Evolutionary conservation across 2,888 invertebrate species (phyloP).

Genomic region (Camptogramma bilineatum): DNA sequence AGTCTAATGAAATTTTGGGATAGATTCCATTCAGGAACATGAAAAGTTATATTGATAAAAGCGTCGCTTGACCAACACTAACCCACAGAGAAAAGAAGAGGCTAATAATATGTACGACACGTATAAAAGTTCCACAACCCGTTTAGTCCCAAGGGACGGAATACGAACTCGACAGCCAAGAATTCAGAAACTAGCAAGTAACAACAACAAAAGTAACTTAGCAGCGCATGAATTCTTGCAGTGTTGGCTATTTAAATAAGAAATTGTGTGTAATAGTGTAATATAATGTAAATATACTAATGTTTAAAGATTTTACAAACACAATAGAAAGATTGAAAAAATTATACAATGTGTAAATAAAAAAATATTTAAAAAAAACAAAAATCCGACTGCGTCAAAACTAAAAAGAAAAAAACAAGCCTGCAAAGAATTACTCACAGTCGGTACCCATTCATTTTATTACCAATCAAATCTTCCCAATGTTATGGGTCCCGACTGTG

Average conservation of each 20-base stretch:
- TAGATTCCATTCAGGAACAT: not conserved
- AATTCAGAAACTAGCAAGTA: slow-evolving; percentile 36
- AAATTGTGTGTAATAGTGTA: slow-evolving; percentile 1
- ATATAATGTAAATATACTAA: too few relatives aligned
- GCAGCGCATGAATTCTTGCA: slow-evolving; percentile 29
- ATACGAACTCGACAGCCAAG: slow-evolving; percentile 34
- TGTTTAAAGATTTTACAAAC: too few relatives aligned
- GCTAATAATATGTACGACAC: slow-evolving; percentile 34
- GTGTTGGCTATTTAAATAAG: slow-evolving; percentile 27
- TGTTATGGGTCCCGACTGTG: too few relatives aligned
- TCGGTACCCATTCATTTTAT: too few relatives aligned
- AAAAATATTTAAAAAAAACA: too few relatives aligned
- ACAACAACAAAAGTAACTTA: slow-evolving; percentile 37
- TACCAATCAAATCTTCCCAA: too few relatives aligned
- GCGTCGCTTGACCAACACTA: slow-evolving; percentile 9
- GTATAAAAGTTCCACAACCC: slow-evolving; percentile 35
- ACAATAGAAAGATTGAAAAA: too few relatives aligned
- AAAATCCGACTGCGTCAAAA: too few relatives aligned
- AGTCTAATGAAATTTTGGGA: too few relatives aligned
- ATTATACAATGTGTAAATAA: too few relatives aligned
- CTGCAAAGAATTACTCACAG: too few relatives aligned
- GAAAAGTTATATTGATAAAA: not conserved
- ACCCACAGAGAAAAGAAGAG: slow-evolving; percentile 20
- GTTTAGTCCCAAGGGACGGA: slow-evolving; percentile 37
- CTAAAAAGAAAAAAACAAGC: too few relatives aligned